These are phyloP conservation scores for Leptopilina myrica DNA, from an alignment of 2,888 invertebrate genomes.

Conservation along the genomic window DNA sequence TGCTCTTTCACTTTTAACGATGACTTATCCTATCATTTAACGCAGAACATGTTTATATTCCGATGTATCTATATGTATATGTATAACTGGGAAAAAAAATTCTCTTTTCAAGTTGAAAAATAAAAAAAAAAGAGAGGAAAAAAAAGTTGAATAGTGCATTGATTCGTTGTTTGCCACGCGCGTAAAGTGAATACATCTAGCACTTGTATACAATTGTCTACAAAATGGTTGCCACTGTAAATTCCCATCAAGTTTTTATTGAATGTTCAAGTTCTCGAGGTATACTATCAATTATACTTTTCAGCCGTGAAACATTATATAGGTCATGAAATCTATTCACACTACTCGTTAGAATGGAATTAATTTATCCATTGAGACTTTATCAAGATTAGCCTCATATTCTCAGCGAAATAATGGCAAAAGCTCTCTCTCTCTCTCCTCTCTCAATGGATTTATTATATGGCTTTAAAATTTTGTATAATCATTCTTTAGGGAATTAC, in stretches of 20 bases:
- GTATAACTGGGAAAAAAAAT: conserved; percentile 42
- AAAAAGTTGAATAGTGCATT: conserved; percentile 48
- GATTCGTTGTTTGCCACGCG: conserved; percentile 52
- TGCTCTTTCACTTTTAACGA: conserved; percentile 29
- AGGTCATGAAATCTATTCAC: conserved; percentile 36
- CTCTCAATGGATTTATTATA: conserved; percentile 2
- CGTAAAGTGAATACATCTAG: conserved; percentile 52
- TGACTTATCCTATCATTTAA: conserved; percentile 32
- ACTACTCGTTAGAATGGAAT: conserved; percentile 10
- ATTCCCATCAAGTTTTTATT: conserved; percentile 70
- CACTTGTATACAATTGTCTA: conserved; percentile 62
- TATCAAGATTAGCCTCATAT: conserved; percentile 17
- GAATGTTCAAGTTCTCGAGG: conserved; percentile 50
- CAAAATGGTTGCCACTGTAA: conserved; percentile 66
- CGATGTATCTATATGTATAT: conserved; percentile 42
- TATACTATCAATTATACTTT: conserved; percentile 8
- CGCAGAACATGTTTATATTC: conserved; percentile 6
- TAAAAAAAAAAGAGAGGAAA: background rate
- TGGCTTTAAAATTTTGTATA: background rate
- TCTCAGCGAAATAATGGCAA: background rate
- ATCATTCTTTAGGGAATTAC: background rate
- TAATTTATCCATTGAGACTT: conserved; percentile 9
- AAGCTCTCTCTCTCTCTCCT: background rate
- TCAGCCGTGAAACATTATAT: conserved; percentile 15
- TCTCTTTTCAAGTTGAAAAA: conserved; percentile 49